These are phyloP conservation scores for Amia ocellicauda DNA, from an alignment of 2,113 vertebrate genomes.

Conservation along the genomic window DNA sequence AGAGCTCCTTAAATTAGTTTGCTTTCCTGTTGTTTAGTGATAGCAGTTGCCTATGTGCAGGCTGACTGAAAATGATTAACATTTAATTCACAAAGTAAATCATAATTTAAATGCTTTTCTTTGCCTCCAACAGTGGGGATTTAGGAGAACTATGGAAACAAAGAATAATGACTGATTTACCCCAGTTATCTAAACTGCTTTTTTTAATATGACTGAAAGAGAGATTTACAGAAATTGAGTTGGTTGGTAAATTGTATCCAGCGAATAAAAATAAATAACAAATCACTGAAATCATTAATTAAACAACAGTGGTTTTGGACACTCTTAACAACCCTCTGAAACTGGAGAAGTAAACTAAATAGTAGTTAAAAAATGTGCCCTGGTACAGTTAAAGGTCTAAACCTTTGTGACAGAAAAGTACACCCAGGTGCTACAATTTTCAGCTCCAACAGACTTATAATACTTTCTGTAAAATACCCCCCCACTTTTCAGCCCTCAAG, in stretches of 20 bases:
- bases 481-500: too few relatives aligned
- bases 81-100: slow-evolving; percentile 37
- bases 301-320: background rate
- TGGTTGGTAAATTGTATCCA: background rate
- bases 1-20: slow-evolving; percentile 18
- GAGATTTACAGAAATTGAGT: background rate
- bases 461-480: too few relatives aligned
- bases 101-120: slow-evolving; percentile 39
- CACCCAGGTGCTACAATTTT: too few relatives aligned
- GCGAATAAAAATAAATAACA: background rate
- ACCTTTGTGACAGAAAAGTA: too few relatives aligned
- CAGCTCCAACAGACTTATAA: too few relatives aligned
- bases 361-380: too few relatives aligned
- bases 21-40: slow-evolving; percentile 32
- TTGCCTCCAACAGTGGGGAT: slow-evolving; percentile 28
- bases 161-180: slow-evolving; percentile 25
- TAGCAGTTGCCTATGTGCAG: slow-evolving; percentile 25
- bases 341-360: too few relatives aligned
- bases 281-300: background rate
- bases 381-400: too few relatives aligned
- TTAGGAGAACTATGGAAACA: slow-evolving; percentile 29
- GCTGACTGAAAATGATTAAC: slow-evolving; percentile 35
- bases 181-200: slow-evolving; percentile 11
- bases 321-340: too few relatives aligned
- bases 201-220: slow-evolving; percentile 14